Evolutionary conservation across 1,140 invertebrate genomes (phyloP).

Genomic region (Drosophila nasuta): DNA sequence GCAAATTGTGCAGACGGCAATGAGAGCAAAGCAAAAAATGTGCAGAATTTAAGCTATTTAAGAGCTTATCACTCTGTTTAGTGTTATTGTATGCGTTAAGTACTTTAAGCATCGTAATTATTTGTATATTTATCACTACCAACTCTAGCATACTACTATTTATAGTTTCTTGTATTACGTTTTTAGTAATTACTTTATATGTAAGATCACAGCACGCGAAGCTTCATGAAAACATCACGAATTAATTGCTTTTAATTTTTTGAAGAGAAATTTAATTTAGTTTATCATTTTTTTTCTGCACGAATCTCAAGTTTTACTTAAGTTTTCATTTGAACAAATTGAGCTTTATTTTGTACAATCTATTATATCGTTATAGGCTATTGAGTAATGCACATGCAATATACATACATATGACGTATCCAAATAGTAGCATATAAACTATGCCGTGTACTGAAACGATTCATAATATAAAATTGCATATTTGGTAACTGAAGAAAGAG

Average conservation of each 20-base stretch:
- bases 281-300: background rate
- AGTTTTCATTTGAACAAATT: conserved; percentile 72
- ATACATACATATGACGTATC: conserved; percentile 70
- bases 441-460: conserved; percentile 57
- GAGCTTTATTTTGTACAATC: conserved; percentile 71
- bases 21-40: conserved; percentile 1
- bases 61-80: conserved; percentile 54
- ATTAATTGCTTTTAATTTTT: conserved; percentile 29
- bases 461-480: conserved; percentile 32
- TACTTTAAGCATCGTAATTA: conserved; percentile 30
- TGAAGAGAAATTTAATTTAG: conserved; percentile 11
- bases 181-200: conserved; percentile 29
- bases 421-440: conserved; percentile 70
- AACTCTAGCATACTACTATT: background rate
- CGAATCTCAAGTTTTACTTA: conserved; percentile 34
- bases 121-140: conserved; percentile 41
- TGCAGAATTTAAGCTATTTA: conserved; percentile 33
- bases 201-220: conserved; percentile 29
- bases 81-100: conserved; percentile 27
- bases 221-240: conserved; percentile 7
- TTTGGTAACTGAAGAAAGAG: conserved; percentile 36
- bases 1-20: background rate
- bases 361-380: conserved; percentile 43
- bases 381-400: conserved; percentile 51
- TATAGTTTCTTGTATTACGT: background rate